A percentile compares a stretch with the other conserved stretches of the same genome.
Conservation (phyloP, 2,888 invertebrate species). For the Syrphus vitripennis region DNA sequence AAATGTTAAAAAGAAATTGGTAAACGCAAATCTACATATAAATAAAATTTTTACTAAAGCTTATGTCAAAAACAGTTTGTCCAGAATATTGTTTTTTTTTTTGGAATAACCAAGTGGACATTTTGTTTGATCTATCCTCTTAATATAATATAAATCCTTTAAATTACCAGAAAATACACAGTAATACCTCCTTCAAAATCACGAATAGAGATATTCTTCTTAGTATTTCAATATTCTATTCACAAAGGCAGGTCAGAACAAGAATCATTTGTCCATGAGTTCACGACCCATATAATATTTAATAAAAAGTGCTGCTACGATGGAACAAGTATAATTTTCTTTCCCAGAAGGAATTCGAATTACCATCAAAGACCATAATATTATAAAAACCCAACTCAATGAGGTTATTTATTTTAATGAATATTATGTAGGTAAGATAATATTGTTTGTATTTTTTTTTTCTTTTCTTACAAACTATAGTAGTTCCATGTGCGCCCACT, state of each 20-base stretch:
- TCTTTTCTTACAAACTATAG: background rate
- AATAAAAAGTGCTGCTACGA: background rate
- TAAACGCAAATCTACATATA: too few species aligned
- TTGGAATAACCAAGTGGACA: too few species aligned
- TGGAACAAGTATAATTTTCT: background rate
- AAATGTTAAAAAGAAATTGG: too few species aligned
- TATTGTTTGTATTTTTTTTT: background rate
- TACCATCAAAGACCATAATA: background rate
- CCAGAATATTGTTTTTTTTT: too few species aligned
- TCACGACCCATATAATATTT: background rate
- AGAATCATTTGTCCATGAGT: background rate
- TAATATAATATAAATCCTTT: too few species aligned
- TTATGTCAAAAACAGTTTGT: too few species aligned
- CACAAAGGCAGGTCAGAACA: background rate
- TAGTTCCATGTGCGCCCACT: background rate
- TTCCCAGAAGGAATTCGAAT: background rate
- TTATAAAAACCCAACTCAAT: background rate
- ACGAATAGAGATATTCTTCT: background rate
- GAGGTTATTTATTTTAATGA: slow-evolving; percentile 4
- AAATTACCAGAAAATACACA: too few species aligned
- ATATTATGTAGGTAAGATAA: background rate
- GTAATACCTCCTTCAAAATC: too few species aligned
- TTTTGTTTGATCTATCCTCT: too few species aligned
- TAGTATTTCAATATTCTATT: background rate
- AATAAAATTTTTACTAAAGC: too few species aligned